Percentiles rank a stretch among this genome's conserved stretches.
phyloP scores from a whole-genome alignment of 2,113 vertebrate species.

The Sylvicapra grimmia region DNA sequence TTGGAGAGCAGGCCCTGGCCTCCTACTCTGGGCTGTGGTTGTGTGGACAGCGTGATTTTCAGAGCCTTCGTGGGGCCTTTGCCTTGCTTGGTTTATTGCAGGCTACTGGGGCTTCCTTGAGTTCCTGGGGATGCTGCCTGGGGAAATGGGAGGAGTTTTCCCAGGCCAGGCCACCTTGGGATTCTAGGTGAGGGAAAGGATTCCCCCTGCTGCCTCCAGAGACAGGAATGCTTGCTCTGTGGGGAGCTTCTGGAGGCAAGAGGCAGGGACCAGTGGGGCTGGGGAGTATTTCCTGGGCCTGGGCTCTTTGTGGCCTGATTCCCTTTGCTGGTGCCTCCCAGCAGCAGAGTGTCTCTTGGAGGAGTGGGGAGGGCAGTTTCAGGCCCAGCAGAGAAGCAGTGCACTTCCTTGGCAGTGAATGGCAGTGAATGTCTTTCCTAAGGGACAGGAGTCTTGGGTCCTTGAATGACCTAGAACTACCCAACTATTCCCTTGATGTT shows the following conservation, averaged over 20 bases:
- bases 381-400: not conserved
- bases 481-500: not conserved
- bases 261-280: not conserved
- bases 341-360: not conserved
- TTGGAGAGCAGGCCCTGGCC: not conserved
- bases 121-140: not conserved
- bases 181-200: not conserved
- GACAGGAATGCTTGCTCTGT: not conserved
- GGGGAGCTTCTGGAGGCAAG: not conserved
- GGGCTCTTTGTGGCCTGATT: not conserved
- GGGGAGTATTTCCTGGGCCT: not conserved
- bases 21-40: not conserved
- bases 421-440: not conserved
- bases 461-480: not conserved
- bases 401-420: not conserved
- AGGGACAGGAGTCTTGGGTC: not conserved
- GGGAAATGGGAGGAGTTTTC: not conserved
- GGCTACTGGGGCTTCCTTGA: not conserved
- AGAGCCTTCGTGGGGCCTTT: not conserved
- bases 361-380: not conserved
- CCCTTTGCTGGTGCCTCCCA: not conserved
- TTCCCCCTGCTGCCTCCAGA: not conserved
- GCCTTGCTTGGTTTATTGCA: not conserved
- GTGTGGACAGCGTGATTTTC: not conserved
- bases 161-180: not conserved